A percentile compares a stretch with the other conserved stretches of the same genome.
These are phyloP conservation scores for Zaprionus africanus DNA, from an alignment of 1,140 invertebrate genomes.

Conservation along the genomic window DNA sequence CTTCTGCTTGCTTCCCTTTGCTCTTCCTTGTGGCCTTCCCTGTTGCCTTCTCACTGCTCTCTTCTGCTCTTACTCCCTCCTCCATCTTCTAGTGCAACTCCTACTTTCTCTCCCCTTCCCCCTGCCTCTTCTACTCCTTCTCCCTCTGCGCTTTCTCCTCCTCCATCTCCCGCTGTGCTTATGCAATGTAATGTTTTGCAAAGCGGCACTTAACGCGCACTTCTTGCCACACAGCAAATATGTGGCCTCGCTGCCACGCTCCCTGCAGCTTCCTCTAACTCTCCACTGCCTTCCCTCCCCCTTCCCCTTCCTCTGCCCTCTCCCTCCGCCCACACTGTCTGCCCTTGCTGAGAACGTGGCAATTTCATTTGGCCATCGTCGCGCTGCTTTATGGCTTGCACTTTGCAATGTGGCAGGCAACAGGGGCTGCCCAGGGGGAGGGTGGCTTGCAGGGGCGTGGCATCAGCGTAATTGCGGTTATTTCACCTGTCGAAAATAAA, in stretches of 20 bases:
- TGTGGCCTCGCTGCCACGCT: constrained; percentile 28
- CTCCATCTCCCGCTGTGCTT: constrained; percentile 19
- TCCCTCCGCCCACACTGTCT: neutral
- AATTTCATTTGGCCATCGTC: constrained; percentile 66
- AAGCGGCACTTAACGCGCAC: constrained; percentile 79
- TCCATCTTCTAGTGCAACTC: too few relatives aligned
- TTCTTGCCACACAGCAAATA: constrained; percentile 72
- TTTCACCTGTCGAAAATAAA: constrained; percentile 82
- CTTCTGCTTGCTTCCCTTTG: too few relatives aligned
- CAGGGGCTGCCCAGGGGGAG: neutral
- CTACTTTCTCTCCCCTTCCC: too few relatives aligned
- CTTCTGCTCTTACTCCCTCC: too few relatives aligned
- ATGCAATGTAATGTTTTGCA: constrained; percentile 76
- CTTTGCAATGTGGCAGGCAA: constrained; percentile 50
- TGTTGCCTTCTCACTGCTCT: too few relatives aligned
- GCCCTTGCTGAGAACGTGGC: constrained; percentile 22
- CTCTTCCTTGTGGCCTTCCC: too few relatives aligned
- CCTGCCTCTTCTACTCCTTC: too few relatives aligned
- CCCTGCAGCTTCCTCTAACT: neutral
- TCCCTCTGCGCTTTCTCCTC: neutral
- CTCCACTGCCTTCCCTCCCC: too few relatives aligned
- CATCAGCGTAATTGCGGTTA: constrained; percentile 80
- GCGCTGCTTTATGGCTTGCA: constrained; percentile 48
- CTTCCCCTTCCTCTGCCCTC: neutral
- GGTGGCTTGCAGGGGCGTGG: constrained; percentile 17